Evolutionary conservation across 2,888 invertebrate species (phyloP).

Genomic region (Morpho achilles): DNA sequence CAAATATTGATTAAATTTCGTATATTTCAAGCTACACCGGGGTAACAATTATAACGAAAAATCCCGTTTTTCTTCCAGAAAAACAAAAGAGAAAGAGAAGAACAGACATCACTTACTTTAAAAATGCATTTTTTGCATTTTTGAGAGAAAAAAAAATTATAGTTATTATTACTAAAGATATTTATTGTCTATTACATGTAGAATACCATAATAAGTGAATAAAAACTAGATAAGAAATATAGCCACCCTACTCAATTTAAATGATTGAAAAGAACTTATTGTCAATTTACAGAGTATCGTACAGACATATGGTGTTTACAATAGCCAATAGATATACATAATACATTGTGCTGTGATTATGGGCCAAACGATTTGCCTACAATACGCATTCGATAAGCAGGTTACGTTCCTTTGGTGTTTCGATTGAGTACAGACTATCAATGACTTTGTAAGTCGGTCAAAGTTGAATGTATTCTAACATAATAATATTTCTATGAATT

Average conservation of each 20-base stretch:
- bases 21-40: no score
- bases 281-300: slow-evolving; percentile 29
- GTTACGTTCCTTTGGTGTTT: slow-evolving; percentile 17
- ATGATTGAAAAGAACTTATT: slow-evolving; percentile 32
- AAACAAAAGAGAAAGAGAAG: no score
- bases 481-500: slow-evolving; percentile 13
- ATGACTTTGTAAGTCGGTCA: slow-evolving; percentile 21
- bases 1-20: no score
- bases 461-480: slow-evolving; percentile 23
- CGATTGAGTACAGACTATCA: slow-evolving; percentile 14
- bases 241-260: slow-evolving; percentile 25
- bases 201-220: no score
- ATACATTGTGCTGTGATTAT: slow-evolving; percentile 38
- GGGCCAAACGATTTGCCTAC: slow-evolving; percentile 31
- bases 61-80: no score
- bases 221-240: neutral
- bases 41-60: no score
- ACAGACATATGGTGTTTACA: slow-evolving; percentile 22
- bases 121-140: no score
- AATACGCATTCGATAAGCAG: slow-evolving; percentile 22
- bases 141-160: no score
- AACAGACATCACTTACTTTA: no score
- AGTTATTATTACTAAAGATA: no score
- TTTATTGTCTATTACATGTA: no score
- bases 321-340: slow-evolving; percentile 39